A percentile compares a stretch with the other conserved stretches of the same genome.
Conservation (phyloP, 2,888 invertebrate species). For the Pseudococcus jackbeardsleyi region DNA sequence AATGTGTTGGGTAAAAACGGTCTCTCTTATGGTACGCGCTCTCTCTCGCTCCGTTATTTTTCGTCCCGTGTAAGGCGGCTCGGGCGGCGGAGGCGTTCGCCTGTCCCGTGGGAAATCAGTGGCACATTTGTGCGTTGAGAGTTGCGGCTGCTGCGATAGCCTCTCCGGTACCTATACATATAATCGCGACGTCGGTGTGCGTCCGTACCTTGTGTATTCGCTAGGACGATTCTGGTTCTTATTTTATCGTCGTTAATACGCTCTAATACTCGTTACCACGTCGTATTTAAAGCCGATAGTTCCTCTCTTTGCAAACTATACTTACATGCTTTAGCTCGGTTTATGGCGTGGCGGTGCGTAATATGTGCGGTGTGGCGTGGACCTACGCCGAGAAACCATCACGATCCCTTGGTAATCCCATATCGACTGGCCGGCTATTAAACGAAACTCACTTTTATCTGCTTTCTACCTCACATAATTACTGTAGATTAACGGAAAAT, state of each 20-base stretch:
- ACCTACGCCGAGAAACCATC: neutral
- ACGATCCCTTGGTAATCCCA: neutral
- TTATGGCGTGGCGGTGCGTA: neutral
- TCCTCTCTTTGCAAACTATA: neutral
- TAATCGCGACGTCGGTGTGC: neutral
- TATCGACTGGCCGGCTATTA: constrained; percentile 43
- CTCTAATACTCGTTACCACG: constrained; percentile 47
- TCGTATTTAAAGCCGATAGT: constrained; percentile 17
- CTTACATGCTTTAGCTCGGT: neutral
- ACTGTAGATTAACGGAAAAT: constrained; percentile 45
- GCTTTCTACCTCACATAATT: constrained; percentile 41
- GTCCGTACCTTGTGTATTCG: neutral
- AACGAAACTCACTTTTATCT: constrained; percentile 40
- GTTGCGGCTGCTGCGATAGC: constrained; percentile 27
- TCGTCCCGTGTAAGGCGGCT: neutral
- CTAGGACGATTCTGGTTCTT: neutral
- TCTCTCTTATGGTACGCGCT: neutral
- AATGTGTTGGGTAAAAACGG: constrained; percentile 44
- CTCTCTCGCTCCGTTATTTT: neutral
- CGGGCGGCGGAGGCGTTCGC: neutral
- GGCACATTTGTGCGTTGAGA: constrained; percentile 22
- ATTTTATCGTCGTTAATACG: constrained; percentile 26
- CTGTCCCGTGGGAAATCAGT: constrained; percentile 29
- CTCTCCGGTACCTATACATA: neutral
- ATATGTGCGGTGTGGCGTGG: neutral